Base-by-base conservation (phyloP, 2,888 invertebrate species). In the Cerceris ruficornis region DNA sequence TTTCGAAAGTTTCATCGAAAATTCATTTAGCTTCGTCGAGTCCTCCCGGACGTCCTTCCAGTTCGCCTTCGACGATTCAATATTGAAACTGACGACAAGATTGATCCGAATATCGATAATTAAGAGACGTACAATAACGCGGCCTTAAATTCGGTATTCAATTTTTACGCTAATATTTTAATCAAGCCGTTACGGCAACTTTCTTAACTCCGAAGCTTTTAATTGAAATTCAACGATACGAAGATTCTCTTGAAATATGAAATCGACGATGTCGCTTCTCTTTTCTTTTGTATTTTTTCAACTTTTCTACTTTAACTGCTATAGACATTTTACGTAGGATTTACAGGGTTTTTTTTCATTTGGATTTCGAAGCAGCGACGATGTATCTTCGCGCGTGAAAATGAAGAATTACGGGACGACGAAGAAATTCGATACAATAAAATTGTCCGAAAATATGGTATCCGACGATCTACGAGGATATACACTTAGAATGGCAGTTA, bases 351-450 rank as follows among this genome's bases (percentile, higher is more conserved):
- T 28, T 28, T 28, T 28, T 4, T 28, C 1, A 28, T 28, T 28
- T 28, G 2, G 28, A 2, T 28, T 28, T 28, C 28, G 28, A 28
- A 28, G 28, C 28, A 28, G 28, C 28, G 28, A 28, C 2, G 4
- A 28, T 28, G 28, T 28, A 28, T 28, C 4, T 28, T 28, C 28
- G 28, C 4, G 28, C 1, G 28, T 68, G 28, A 39, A 7, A 2
- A 52, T 52, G 13, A 52, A 52, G n/a, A 52, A 52, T 14, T 13
- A n/a, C n/a, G n/a, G 7, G 2, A 39, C 64, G 64, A 75, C 64
- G 69, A 69, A 41, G 65, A 69, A 67, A 75, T 77, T 67, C 58
- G 13, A 59, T 58, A 62, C 67, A 75, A 82, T 82, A 54, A 72
- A 69, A 75, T 60, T 69, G 54, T 50, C 49, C 49, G 64, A 60